Evolutionary conservation across 1,140 invertebrate genomes (phyloP).

Genomic region (Nautilus pompilius): DNA sequence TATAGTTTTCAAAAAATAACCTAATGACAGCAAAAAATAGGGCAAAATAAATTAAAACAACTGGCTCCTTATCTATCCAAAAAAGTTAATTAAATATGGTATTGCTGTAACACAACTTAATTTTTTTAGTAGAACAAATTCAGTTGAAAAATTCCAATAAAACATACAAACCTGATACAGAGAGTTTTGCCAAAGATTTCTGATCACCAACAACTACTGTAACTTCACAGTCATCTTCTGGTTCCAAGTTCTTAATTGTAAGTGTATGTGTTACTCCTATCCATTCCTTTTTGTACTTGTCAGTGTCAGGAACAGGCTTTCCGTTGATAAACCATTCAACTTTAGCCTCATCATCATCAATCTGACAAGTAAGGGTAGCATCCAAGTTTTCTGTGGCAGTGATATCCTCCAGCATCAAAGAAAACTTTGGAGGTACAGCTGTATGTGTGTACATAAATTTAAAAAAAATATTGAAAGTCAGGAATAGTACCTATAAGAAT

Average conservation of each 20-base stretch:
- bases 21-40: no score
- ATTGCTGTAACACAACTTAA: no score
- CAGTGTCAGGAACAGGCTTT: slow-evolving; percentile 34
- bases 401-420: slow-evolving; percentile 38
- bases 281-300: slow-evolving; percentile 61
- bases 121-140: no score
- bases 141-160: no score
- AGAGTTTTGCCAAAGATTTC: slow-evolving; percentile 78
- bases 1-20: no score
- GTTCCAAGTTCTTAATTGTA: slow-evolving; percentile 32
- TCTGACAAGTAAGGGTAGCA: slow-evolving; percentile 43
- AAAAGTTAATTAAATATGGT: no score
- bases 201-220: slow-evolving; percentile 62
- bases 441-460: no score
- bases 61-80: no score
- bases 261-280: slow-evolving; percentile 42
- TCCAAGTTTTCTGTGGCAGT: slow-evolving; percentile 34
- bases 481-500: no score
- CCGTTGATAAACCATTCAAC: slow-evolving; percentile 46
- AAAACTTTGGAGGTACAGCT: slow-evolving; percentile 48
- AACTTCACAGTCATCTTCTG: slow-evolving; percentile 40
- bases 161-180: slow-evolving; percentile 76
- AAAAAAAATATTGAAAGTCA: no score
- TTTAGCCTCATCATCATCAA: slow-evolving; percentile 44
- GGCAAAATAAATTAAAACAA: no score